Evolutionary conservation across 2,888 invertebrate species (phyloP).

Genomic region (Erebia aethiops): DNA sequence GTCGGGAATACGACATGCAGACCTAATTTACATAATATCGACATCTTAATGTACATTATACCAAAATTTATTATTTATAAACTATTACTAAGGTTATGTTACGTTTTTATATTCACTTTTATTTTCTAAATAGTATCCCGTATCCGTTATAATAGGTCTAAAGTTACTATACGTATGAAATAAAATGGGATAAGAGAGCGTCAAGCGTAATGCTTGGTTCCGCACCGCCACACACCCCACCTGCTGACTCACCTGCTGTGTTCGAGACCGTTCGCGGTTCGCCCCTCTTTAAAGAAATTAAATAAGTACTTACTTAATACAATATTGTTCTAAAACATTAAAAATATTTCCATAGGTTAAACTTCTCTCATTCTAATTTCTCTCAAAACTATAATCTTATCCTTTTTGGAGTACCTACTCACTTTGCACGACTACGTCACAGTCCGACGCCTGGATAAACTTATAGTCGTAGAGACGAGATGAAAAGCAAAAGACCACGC

Average conservation of each 20-base stretch:
- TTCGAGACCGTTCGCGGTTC: slow-evolving; percentile 52
- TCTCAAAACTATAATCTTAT: not conserved
- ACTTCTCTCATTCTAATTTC: too few species aligned
- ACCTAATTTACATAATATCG: slow-evolving; percentile 47
- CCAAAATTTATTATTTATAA: not conserved
- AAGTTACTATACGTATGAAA: slow-evolving; percentile 24
- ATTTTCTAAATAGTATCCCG: slow-evolving; percentile 12
- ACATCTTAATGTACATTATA: slow-evolving; percentile 2
- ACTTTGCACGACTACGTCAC: too few species aligned
- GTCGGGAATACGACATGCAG: slow-evolving; percentile 72
- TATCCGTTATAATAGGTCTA: slow-evolving; percentile 3
- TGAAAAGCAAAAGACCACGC: too few species aligned
- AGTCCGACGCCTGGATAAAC: too few species aligned
- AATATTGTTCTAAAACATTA: not conserved
- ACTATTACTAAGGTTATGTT: not conserved
- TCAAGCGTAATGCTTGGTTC: slow-evolving; percentile 55
- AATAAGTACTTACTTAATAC: not conserved
- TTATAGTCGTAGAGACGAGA: too few species aligned
- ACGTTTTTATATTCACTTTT: slow-evolving; percentile 1
- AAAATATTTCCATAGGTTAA: too few species aligned
- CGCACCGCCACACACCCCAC: slow-evolving; percentile 74
- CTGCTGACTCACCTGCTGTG: slow-evolving; percentile 78
- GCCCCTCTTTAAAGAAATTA: slow-evolving; percentile 40
- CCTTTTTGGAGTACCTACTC: too few species aligned
- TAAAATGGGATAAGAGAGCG: slow-evolving; percentile 40